Conservation (phyloP, 1,140 invertebrate genomes). For the Pseudomyrmex flavicornis region DNA sequence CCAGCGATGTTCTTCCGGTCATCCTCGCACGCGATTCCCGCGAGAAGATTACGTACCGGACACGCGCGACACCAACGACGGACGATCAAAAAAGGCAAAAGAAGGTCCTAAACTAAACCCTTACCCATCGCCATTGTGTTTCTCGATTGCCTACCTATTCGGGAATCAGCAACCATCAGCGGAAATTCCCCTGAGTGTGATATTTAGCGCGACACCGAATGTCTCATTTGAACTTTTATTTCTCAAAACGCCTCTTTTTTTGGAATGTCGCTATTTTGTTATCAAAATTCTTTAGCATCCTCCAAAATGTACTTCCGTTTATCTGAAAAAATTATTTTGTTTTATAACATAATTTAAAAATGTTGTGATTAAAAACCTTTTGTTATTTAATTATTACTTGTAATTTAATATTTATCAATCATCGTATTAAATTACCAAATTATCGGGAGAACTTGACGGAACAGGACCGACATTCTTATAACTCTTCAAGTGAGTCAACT, state of each 20-base stretch:
- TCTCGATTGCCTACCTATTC: slow-evolving; percentile 58
- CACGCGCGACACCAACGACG: slow-evolving; percentile 42
- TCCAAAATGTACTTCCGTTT: no score
- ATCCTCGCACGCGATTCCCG: slow-evolving; percentile 67
- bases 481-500: background rate
- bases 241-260: background rate
- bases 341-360: no score
- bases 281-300: background rate
- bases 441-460: background rate
- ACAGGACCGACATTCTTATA: background rate
- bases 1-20: slow-evolving; percentile 86
- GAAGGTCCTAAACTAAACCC: slow-evolving; percentile 46
- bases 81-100: slow-evolving; percentile 46
- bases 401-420: background rate
- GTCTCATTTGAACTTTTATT: background rate
- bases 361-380: background rate
- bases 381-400: background rate
- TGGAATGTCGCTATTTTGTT: background rate
- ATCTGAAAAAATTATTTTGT: background rate
- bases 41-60: slow-evolving; percentile 24
- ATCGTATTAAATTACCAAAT: no score
- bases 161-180: slow-evolving; percentile 3
- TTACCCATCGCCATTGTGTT: background rate
- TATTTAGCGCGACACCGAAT: background rate
- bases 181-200: background rate